phyloP scores from a whole-genome alignment of 92 coral and sea anemone species.

The Hydrozoanthus gracilis region DNA sequence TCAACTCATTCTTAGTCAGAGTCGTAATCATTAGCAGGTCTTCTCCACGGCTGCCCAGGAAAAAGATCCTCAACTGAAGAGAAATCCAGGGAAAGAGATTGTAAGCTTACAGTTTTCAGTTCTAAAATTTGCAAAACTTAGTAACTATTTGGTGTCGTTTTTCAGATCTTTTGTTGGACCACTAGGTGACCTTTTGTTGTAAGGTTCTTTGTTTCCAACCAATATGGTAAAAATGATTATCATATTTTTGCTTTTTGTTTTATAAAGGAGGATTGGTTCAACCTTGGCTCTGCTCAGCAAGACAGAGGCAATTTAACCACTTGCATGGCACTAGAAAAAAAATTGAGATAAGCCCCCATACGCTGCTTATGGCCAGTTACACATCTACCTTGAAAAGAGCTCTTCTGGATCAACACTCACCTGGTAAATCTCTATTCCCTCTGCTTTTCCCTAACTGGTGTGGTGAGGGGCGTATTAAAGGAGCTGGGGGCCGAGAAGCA shows the following conservation, averaged over 20 bases:
- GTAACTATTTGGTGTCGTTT: too few relatives aligned
- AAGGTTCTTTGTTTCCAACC: too few relatives aligned
- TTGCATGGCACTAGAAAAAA: too few relatives aligned
- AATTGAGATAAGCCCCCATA: not conserved
- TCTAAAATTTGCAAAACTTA: not conserved
- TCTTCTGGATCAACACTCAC: constrained; percentile 35
- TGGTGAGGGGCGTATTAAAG: constrained; percentile 70
- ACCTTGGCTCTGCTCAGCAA: too few relatives aligned
- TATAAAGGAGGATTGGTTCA: too few relatives aligned
- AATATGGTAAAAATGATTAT: too few relatives aligned
- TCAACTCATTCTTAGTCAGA: constrained; percentile 57
- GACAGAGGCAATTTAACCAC: too few relatives aligned
- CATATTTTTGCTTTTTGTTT: too few relatives aligned
- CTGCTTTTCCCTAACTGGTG: constrained; percentile 66
- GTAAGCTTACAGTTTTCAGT: not conserved
- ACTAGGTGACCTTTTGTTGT: too few relatives aligned
- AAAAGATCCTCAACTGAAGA: constrained; percentile 68
- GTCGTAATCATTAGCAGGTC: constrained; percentile 72
- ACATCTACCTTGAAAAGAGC: not conserved
- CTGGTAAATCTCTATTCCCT: constrained; percentile 69
- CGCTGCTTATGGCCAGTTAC: not conserved
- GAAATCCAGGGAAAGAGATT: not conserved
- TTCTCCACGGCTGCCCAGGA: constrained; percentile 82
- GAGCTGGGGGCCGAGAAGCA: constrained; percentile 78
- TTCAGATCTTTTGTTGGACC: too few relatives aligned